phyloP scores from a whole-genome alignment of 2,888 invertebrate species.

The Mythimna impura region DNA sequence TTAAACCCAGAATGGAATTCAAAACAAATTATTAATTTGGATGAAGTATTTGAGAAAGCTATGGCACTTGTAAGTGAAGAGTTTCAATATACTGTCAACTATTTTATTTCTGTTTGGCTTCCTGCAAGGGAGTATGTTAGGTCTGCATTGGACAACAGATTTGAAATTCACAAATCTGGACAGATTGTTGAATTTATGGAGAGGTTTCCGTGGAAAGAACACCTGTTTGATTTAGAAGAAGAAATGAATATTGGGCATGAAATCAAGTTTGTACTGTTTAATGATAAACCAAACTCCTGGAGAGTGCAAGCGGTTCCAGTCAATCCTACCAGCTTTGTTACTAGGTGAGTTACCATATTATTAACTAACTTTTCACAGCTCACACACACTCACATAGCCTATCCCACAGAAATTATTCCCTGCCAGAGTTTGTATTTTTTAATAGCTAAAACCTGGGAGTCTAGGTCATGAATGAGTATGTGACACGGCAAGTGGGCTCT shows the following conservation, averaged over 20 bases:
- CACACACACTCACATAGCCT: background rate
- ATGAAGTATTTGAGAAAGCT: constrained; percentile 94
- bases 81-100: constrained; percentile 93
- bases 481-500: too few relatives aligned
- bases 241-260: constrained; percentile 91
- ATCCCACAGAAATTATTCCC: background rate
- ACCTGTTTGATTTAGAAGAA: constrained; percentile 95
- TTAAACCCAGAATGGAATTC: constrained; percentile 97
- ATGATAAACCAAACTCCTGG: constrained; percentile 92
- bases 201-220: constrained; percentile 97
- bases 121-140: constrained; percentile 95
- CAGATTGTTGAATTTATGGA: constrained; percentile 94
- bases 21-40: constrained; percentile 85
- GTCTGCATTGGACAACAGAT: constrained; percentile 92
- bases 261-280: constrained; percentile 94
- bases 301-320: constrained; percentile 96
- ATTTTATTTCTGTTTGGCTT: constrained; percentile 94
- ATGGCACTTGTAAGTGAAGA: constrained; percentile 94
- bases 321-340: constrained; percentile 92
- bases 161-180: constrained; percentile 93
- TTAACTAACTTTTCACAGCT: too few relatives aligned
- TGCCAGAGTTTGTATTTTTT: too few relatives aligned
- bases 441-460: too few relatives aligned
- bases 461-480: too few relatives aligned
- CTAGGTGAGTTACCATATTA: constrained; percentile 86